Evolutionary conservation across 1,140 invertebrate genomes (phyloP).

Genomic region (Drosophila pandora): DNA sequence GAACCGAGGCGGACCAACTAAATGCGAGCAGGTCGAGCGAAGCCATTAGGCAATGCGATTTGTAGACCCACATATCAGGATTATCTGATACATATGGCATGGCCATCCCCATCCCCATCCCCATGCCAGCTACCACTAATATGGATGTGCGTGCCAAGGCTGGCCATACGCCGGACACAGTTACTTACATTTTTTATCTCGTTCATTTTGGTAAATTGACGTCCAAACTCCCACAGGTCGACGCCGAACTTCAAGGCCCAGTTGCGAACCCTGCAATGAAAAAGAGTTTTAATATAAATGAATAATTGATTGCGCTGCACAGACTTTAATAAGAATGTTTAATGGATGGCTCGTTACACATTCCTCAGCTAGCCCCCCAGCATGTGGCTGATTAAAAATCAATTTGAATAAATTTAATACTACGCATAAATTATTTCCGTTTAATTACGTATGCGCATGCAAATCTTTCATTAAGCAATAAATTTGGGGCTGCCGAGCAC

Average conservation of each 20-base stretch:
- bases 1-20: conserved; percentile 10
- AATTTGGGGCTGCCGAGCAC: conserved; percentile 2
- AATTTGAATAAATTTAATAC: conserved; percentile 50
- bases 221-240: conserved; percentile 94
- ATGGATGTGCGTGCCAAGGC: conserved; percentile 4
- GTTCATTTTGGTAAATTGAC: conserved; percentile 93
- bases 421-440: conserved; percentile 46
- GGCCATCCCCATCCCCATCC: not conserved
- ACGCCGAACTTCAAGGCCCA: conserved; percentile 95
- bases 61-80: conserved; percentile 15
- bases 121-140: not conserved
- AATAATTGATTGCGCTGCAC: not conserved
- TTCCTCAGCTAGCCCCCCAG: not conserved
- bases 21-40: conserved; percentile 31
- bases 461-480: conserved; percentile 50
- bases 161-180: conserved; percentile 13
- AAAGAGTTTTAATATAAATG: conserved; percentile 83
- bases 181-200: conserved; percentile 92
- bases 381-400: conserved; percentile 52
- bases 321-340: conserved; percentile 7
- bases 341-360: not conserved
- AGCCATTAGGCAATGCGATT: conserved; percentile 52
- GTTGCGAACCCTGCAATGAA: conserved; percentile 92
- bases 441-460: conserved; percentile 44
- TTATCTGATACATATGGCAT: conserved; percentile 38